Conservation (phyloP, 2,113 vertebrate genomes). For the Neotoma lepida region DNA sequence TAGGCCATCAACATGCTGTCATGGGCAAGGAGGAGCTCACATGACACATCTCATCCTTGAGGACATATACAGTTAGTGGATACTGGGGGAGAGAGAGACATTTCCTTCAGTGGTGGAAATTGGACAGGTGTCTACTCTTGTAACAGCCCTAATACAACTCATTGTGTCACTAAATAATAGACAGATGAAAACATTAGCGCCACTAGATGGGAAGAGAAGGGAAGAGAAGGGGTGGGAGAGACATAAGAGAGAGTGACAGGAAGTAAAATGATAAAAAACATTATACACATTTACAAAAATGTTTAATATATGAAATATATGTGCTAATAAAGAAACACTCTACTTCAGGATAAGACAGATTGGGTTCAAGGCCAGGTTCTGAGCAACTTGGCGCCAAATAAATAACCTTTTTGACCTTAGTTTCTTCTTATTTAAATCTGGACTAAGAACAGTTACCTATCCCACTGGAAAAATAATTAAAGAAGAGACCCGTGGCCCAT, state of each 20-base stretch:
- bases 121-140: not conserved
- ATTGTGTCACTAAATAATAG: not conserved
- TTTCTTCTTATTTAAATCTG: conserved; percentile 42
- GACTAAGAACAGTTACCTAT: not conserved
- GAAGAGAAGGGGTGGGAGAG: not conserved
- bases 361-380: not conserved
- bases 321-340: not conserved
- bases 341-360: not conserved
- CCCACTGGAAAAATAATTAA: not conserved
- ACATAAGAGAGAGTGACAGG: not conserved
- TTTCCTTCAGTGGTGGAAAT: not conserved
- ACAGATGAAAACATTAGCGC: not conserved
- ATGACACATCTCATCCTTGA: not conserved
- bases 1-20: no score
- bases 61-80: not conserved
- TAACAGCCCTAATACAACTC: not conserved
- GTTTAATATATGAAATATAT: not conserved
- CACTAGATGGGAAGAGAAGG: not conserved
- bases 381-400: not conserved
- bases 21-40: not conserved
- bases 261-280: not conserved
- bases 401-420: not conserved
- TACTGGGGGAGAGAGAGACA: not conserved
- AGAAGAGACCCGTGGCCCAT: not conserved
- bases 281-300: not conserved